Evolutionary conservation across 2,888 invertebrate genomes (phyloP).

Genomic region (Xestia c-nigrum): DNA sequence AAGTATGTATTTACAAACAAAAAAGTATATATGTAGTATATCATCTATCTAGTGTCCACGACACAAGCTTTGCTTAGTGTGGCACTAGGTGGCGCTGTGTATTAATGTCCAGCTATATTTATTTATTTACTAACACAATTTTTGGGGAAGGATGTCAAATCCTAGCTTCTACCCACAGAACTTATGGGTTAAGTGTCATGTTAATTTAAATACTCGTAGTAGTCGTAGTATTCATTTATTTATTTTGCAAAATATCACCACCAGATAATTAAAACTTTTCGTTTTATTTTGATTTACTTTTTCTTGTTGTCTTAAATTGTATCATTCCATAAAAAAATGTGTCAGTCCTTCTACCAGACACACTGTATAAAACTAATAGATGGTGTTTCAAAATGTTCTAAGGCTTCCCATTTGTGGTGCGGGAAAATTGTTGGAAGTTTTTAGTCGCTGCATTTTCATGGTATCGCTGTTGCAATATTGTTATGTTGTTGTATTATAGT

Average conservation of each 20-base stretch:
- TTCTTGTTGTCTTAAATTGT: neutral
- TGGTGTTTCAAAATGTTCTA: conserved; percentile 55
- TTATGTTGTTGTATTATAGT: neutral
- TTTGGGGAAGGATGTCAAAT: neutral
- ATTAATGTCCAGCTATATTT: no score
- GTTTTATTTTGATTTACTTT: neutral
- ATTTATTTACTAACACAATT: no score
- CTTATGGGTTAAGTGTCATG: neutral
- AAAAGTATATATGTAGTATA: no score
- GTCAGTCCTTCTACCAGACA: neutral
- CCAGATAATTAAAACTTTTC: neutral
- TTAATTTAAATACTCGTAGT: neutral
- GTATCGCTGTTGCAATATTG: conserved; percentile 12
- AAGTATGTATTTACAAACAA: no score
- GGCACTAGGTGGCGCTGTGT: no score
- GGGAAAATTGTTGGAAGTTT: conserved; percentile 21
- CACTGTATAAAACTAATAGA: conserved; percentile 63
- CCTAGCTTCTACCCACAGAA: neutral
- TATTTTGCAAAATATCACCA: neutral
- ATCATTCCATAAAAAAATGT: neutral
- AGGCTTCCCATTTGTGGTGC: conserved; percentile 42
- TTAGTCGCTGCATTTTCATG: conserved; percentile 43
- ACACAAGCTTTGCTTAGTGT: no score
- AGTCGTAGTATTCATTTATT: neutral
- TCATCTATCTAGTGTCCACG: no score